A percentile compares a stretch with the other conserved stretches of the same genome.
Conservation (phyloP, 1,140 invertebrate species). For the Chrysomallon squamiferum region DNA sequence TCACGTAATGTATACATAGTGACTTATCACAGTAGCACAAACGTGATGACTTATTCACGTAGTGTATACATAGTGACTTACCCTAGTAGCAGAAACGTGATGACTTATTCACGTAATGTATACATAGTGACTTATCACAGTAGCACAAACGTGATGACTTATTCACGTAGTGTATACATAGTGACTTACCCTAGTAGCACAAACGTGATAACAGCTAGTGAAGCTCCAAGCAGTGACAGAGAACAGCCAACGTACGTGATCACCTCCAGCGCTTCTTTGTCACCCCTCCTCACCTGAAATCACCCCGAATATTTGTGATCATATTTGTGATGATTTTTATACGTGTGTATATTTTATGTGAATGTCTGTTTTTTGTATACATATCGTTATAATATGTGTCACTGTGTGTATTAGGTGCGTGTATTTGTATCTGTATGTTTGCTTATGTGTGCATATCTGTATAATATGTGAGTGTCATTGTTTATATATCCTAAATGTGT, state of each 20-base stretch:
- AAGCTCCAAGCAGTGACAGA: slow-evolving; percentile 5
- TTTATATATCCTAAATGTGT: too few relatives aligned
- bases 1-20: neutral
- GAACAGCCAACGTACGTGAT: slow-evolving; percentile 14
- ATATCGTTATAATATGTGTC: neutral
- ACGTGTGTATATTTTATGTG: neutral
- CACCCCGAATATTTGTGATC: too few relatives aligned
- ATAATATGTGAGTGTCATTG: neutral
- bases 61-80: too few relatives aligned
- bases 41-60: too few relatives aligned
- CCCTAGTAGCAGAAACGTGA: neutral
- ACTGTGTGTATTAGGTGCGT: neutral
- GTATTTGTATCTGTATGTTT: too few relatives aligned
- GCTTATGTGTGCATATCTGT: neutral
- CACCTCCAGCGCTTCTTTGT: slow-evolving; percentile 5
- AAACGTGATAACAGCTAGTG: slow-evolving; percentile 8
- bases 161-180: too few relatives aligned
- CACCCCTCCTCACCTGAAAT: neutral
- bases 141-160: slow-evolving; percentile 6
- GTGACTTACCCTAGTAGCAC: slow-evolving; percentile 6
- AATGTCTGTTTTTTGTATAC: neutral
- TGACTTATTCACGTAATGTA: neutral
- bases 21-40: too few relatives aligned
- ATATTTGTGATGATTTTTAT: neutral
- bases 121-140: neutral